Evolutionary conservation across 2,797 vertebrate species (phyloP), one percentile per base, ranked within the genome.

Genomic region (Sebastes hubbsi): DNA sequence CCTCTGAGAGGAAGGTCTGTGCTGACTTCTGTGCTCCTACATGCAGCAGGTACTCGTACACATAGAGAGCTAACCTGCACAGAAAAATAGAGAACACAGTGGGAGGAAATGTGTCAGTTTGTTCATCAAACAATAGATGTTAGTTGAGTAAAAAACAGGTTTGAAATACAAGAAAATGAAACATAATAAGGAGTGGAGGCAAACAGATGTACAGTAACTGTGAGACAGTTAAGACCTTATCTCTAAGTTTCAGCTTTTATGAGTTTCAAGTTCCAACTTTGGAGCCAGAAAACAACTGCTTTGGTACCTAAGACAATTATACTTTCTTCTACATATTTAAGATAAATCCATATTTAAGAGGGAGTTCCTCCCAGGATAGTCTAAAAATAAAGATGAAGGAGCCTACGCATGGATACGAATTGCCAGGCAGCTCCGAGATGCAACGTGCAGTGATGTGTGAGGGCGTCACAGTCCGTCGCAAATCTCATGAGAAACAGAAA

Each of bases 1-100:
- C 98, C 98, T 99, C 98, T 92, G 98, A 99, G 82, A 99, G 96
- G 94, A 99, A 99, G 8, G 98, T 99, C 95, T 99, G 98, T 88
- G 98, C 98, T 63, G 98, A 99, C 96, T 99, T 99, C 97, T 99
- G 98, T 81, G 98, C 98, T 95, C 98, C 98, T 91, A 99, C 98
- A 95, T 99, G 98, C 93, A 99, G 97, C 95, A 99, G 96, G 94
- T 99, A 99, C 91, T 99, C 98, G 86, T 99, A 99, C 85, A 99
- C 98, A 42, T 99, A 99, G 83, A 99, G 96, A 80, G 98, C 98
- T 97, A 99, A 97, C 95, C 98, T 99, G 95, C 56, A 85, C 63
- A 85, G 2, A 79, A 59, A 86, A 42, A 88, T 13, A 78, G 13
- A 86, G 59, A 78, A 77, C 52, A 79, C 72, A 77, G 62, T 7